Conservation (phyloP, 2,113 vertebrate genomes). For the Emydocephalus ijimae region DNA sequence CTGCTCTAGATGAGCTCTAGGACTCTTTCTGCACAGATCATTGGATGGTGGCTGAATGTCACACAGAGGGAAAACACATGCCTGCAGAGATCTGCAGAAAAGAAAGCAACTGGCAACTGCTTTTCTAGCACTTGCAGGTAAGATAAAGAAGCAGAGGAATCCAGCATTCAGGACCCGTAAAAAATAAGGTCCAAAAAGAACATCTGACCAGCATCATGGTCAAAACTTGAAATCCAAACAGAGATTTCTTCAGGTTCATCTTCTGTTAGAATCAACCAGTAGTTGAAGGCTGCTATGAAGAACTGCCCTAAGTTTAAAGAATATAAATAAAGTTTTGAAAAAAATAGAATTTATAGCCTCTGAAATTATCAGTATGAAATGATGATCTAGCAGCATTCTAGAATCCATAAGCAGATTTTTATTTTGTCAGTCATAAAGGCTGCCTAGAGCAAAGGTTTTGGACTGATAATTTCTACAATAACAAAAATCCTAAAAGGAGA, state of each 20-base stretch:
- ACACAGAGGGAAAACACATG: not conserved
- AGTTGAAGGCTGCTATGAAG: not conserved
- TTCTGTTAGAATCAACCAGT: not conserved
- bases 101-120: not conserved
- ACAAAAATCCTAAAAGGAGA: not conserved
- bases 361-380: not conserved
- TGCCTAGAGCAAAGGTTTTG: not conserved
- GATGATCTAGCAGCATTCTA: not conserved
- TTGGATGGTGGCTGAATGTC: not conserved
- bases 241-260: not conserved
- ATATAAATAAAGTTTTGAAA: too few species aligned
- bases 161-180: not conserved
- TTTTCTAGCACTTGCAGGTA: not conserved
- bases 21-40: too few species aligned
- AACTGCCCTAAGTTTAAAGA: not conserved
- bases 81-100: not conserved
- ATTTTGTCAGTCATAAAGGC: not conserved
- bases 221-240: not conserved
- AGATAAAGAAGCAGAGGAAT: not conserved
- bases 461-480: not conserved
- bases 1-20: not conserved
- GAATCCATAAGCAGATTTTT: not conserved
- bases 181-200: not conserved
- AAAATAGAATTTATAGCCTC: not conserved
- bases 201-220: not conserved